These are phyloP conservation scores for Physella acuta DNA, from an alignment of 1,140 invertebrate species.

Conservation along the genomic window DNA sequence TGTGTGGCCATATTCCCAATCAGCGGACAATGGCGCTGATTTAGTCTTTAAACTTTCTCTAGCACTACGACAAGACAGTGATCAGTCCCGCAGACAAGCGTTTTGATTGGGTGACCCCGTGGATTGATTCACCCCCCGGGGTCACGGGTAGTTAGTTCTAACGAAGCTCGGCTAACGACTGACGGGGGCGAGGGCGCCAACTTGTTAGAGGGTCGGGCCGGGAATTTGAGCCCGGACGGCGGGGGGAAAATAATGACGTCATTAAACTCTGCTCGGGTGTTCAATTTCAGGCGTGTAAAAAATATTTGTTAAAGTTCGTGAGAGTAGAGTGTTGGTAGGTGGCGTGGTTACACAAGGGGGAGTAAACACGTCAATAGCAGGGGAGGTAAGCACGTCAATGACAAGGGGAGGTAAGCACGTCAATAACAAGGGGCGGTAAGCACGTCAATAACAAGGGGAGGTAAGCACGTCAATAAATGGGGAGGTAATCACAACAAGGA, in stretches of 20 bases:
- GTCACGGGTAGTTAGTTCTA: conserved; percentile 1
- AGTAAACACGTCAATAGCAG: too few relatives aligned
- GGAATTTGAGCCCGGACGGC: background rate
- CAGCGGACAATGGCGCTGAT: background rate
- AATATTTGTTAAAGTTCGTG: too few relatives aligned
- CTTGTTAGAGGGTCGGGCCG: background rate
- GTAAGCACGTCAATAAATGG: too few relatives aligned
- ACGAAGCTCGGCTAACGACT: background rate
- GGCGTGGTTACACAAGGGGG: too few relatives aligned
- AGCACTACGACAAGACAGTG: background rate
- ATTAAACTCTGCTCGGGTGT: background rate
- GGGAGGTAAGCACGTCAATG: too few relatives aligned
- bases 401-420: too few relatives aligned
- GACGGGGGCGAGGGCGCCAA: background rate
- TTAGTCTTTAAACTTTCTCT: background rate
- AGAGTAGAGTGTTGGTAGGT: too few relatives aligned
- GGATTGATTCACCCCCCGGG: background rate
- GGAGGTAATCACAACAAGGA: too few relatives aligned
- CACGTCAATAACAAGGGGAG: too few relatives aligned
- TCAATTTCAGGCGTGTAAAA: too few relatives aligned
- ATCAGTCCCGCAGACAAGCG: background rate
- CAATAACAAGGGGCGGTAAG: too few relatives aligned
- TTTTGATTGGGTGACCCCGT: background rate
- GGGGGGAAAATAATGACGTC: conserved; percentile 1
- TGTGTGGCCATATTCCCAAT: background rate